Percentiles rank a stretch among this genome's conserved stretches.
phyloP scores from a whole-genome alignment of 1,140 invertebrate species.

The Meloidogyne chitwoodi region DNA sequence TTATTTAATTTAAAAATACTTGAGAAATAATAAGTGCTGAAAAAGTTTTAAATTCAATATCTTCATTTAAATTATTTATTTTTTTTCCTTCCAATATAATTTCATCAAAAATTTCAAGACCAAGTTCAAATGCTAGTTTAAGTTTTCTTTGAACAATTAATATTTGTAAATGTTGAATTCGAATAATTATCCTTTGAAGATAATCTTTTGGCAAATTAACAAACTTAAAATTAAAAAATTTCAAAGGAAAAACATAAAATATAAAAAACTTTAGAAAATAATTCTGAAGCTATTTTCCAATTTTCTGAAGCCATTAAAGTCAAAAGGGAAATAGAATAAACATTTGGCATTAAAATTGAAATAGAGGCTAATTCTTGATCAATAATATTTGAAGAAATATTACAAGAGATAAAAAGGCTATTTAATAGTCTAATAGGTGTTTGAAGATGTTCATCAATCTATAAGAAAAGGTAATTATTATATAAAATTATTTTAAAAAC shows the following conservation, averaged over 20 bases:
- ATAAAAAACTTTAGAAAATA: background rate
- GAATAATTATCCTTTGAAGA: background rate
- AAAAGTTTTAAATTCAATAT: background rate
- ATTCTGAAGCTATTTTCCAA: conserved; percentile 12
- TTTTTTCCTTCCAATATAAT: background rate
- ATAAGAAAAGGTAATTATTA: background rate
- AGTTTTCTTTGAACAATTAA: background rate
- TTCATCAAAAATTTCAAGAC: background rate
- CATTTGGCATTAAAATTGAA: background rate
- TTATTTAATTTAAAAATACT: background rate
- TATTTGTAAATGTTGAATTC: background rate
- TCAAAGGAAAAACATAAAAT: background rate
- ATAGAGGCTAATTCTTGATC: background rate
- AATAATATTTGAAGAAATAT: background rate
- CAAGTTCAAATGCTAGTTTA: background rate
- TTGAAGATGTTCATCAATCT: background rate
- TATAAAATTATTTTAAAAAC: background rate
- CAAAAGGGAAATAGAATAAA: background rate
- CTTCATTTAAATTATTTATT: background rate
- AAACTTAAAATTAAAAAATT: background rate
- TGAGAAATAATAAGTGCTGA: background rate
- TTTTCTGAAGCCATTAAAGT: conserved; percentile 5
- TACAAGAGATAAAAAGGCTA: background rate
- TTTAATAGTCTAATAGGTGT: background rate
- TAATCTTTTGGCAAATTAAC: background rate